A percentile compares a stretch with the other conserved stretches of the same genome.
Evolutionary conservation across 1,140 invertebrate species (phyloP).

Genomic region (Diachasmimorpha longicaudata): DNA sequence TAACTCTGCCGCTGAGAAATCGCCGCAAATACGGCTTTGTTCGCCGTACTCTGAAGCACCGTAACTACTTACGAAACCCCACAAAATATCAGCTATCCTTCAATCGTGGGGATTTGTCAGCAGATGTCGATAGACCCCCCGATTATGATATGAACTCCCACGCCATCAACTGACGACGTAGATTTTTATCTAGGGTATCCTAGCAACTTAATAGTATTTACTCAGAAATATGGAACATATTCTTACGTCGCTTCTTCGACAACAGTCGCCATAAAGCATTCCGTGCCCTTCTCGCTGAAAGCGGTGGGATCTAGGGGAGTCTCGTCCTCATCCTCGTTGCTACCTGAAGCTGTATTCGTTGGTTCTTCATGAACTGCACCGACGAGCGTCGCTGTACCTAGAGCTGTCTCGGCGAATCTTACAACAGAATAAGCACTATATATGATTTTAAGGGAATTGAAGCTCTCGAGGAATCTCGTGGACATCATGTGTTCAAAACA

Average conservation of each 20-base stretch:
- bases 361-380: conserved; percentile 72
- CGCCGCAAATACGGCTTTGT: too few species aligned
- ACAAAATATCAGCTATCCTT: too few species aligned
- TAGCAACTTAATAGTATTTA: too few species aligned
- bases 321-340: conserved; percentile 83
- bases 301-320: conserved; percentile 59
- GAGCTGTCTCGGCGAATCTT: conserved; percentile 80
- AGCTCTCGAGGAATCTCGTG: neutral
- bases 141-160: too few species aligned
- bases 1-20: too few species aligned
- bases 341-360: conserved; percentile 90
- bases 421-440: conserved; percentile 63
- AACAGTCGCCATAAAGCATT: conserved; percentile 86
- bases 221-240: conserved; percentile 2
- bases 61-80: too few species aligned
- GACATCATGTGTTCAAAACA: neutral
- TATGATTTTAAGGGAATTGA: conserved; percentile 61
- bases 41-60: too few species aligned
- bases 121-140: too few species aligned
- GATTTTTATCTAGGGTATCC: neutral
- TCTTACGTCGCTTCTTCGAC: conserved; percentile 78
- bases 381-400: conserved; percentile 69
- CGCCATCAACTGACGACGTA: neutral
- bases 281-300: conserved; percentile 86
- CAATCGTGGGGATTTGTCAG: too few species aligned